Evolutionary conservation across 2,113 vertebrate species (phyloP), one percentile per base, ranked within the genome.

Genomic region (Rhinolophus ferrumequinum): DNA sequence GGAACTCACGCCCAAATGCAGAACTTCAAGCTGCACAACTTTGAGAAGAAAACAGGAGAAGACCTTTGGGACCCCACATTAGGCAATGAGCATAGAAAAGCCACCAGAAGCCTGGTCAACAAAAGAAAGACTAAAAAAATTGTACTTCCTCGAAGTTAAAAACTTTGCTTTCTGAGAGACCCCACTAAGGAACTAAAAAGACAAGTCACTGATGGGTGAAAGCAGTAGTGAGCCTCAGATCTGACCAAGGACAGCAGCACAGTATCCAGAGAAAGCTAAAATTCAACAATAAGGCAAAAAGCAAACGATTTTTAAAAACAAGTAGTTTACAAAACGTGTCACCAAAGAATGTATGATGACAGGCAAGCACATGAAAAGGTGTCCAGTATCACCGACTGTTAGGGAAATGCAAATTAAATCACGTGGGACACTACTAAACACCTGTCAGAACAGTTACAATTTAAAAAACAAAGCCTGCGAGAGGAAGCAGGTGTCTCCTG

Each of bases 1-100:
- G 38, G 22, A 3, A 10, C 77, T 10, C 1, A 26, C 2, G 1
- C 66, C 22, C 21, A 14, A 41, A 69, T 1, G 3, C 1, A 35
- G n/a, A 18, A 30, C 66, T 21, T 6, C 8, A 38, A 38, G 22
- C 66, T 26, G 8, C 41, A 16, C 21, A 6, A 1, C 21, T 47
- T 33, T 24, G 0, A 7, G 62, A 33, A 18, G 21, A 21, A 60
- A 62, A 26, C 2, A 8, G 7, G 0, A 24, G 64, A 22, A 24
- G 38, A n/a, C 11, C 69, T 18, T 30, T 24, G 13, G 10, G 21
- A 10, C 88, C 14, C 1, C 1, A 0, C 4, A 22, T n/a, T 19
- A 2, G 24, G 6, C 8, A 2, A 13, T 4, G 24, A 21, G 52
- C 47, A 69, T 22, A 54, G 50, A 60, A 80, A 80, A 5, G 4